Evolutionary conservation across 2,797 vertebrate genomes (phyloP).

Genomic region (Erethizon dorsatum): DNA sequence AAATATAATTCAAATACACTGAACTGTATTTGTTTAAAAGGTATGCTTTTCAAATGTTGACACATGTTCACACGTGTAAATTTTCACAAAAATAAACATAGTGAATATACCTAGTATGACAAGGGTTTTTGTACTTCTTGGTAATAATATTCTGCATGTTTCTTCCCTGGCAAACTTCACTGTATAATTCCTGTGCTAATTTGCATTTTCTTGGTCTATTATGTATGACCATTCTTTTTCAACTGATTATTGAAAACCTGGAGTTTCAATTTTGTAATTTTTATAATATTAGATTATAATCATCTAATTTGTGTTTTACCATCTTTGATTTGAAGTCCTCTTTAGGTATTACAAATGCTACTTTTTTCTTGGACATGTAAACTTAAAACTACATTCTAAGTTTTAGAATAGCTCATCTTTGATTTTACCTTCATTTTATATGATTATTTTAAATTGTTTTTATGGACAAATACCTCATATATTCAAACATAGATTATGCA

Average conservation of each 20-base stretch:
- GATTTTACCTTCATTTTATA: not conserved
- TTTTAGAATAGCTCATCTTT: not conserved
- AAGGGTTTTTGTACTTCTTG: not conserved
- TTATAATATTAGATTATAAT: not conserved
- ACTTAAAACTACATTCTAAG: not conserved
- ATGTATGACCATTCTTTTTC: not conserved
- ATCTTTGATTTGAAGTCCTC: not conserved
- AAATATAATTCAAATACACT: not conserved
- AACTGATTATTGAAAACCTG: not conserved
- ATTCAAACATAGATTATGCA: not conserved
- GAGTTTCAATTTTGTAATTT: not conserved
- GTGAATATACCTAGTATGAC: not conserved
- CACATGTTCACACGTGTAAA: not conserved
- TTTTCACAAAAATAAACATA: not conserved
- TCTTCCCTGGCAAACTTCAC: not conserved
- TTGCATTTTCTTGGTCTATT: not conserved
- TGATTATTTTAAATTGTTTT: not conserved
- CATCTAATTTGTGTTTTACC: not conserved
- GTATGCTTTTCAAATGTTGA: not conserved
- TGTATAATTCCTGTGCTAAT: not conserved
- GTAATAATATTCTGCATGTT: rapidly evolving
- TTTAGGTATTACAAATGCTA: not conserved
- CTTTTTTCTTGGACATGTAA: not conserved
- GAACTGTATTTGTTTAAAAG: not conserved
- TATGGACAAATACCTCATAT: not conserved